Evolutionary conservation across 2,888 invertebrate genomes (phyloP), one percentile per base, ranked within the genome.

Genomic region (Epistrophe grossulariae): DNA sequence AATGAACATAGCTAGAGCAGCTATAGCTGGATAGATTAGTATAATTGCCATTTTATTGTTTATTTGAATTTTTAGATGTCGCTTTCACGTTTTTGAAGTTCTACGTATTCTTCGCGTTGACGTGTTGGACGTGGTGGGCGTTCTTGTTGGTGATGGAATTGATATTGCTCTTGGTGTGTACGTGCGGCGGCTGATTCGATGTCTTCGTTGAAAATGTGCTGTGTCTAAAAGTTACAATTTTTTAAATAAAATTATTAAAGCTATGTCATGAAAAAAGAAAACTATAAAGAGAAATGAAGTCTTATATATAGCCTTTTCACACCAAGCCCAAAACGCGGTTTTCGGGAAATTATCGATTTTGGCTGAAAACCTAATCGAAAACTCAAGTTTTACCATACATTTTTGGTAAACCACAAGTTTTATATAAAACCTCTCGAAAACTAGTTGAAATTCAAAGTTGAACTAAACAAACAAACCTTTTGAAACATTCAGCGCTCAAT

Each of bases 81-180:
- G 91, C 97, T 97, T 91, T 97, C 97, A 72, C 96, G 94, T 91
- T 97, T 96, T 88, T 96, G 95, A 85, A 96, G 91, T 90, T 96
- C 96, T 64, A 96, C 91, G 91, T 92, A 92, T 89, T 93, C 93
- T 88, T 94, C 93, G 48, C 93, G 92, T 76, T 91, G 91, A 13
- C 91, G 91, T 57, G 91, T 91, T 7, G 92, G 92, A 50, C 92
- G 92, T 66, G 90, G 90, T 59, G 91, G 92, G 55, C 91, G 91
- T n/a, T 89, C 89, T 38, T 90, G 91, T 59, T 90, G 91, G 50
- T 89, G 89, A 19, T 72, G 66, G 10, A 35, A 60, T 17, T 79
- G 88, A 55, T 79, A 78, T 57, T 68, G 73, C 10, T 81, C 57
- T 59, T 90, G 90, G 82, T 91, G 91, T 10, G 90, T 87, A 0